A percentile compares a stretch with the other conserved stretches of the same genome.
phyloP scores from a whole-genome alignment of 2,797 vertebrate species.

The Xiphorhynchus erythropygius region DNA sequence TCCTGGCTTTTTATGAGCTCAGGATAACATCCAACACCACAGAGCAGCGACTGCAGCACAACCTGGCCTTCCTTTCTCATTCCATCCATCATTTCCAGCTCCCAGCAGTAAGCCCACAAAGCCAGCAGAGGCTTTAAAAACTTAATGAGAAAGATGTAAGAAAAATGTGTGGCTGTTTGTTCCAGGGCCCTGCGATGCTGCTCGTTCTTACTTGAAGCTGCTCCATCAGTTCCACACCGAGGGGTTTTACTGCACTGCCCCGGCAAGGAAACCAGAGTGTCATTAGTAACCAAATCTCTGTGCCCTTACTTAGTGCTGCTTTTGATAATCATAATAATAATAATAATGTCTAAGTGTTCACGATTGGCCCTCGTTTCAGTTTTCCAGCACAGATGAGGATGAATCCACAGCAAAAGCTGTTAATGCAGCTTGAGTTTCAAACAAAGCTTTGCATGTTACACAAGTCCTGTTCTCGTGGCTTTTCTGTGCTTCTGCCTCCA shows the following conservation, averaged over 20 bases:
- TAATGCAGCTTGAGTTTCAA: not conserved
- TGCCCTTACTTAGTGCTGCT: not conserved
- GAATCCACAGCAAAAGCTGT: not conserved
- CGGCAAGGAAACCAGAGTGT: not conserved
- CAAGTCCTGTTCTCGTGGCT: not conserved
- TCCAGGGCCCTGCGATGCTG: not conserved
- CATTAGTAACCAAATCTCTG: not conserved
- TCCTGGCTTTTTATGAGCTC: not conserved
- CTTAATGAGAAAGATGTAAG: conserved; percentile 66
- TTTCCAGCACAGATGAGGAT: not conserved
- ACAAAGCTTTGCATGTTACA: not conserved
- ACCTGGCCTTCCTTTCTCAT: conserved; percentile 38
- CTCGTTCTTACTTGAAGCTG: not conserved
- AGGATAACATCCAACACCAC: not conserved
- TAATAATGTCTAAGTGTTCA: not conserved
- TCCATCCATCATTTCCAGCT: conserved; percentile 61
- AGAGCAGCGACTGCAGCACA: not conserved
- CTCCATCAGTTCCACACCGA: not conserved
- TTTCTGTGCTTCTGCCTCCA: not conserved
- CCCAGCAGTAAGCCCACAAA: conserved; percentile 36
- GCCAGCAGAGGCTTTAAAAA: conserved; percentile 71
- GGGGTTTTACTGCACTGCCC: conserved; percentile 33
- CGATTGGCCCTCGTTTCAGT: not conserved
- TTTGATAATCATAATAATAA: not conserved
- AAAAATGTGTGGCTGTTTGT: conserved; percentile 38